Conservation (phyloP, 1,140 invertebrate species). For the Diachasmimorpha longicaudata region DNA sequence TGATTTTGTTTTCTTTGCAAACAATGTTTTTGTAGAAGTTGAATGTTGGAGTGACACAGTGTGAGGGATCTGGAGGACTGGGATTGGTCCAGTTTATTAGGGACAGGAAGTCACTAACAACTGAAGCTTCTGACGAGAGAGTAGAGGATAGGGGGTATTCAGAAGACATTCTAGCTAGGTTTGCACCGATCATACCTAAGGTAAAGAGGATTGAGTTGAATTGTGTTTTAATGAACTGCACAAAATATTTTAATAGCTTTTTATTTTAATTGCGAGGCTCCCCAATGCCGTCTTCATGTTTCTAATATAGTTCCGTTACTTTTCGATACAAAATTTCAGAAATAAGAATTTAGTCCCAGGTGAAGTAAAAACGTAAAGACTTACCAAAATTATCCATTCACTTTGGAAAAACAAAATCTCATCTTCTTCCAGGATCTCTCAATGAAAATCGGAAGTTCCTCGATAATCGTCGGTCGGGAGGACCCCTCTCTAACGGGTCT, state of each 20-base stretch:
- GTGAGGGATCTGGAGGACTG: constrained; percentile 63
- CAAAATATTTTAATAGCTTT: no score
- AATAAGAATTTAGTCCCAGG: no score
- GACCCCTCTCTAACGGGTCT: constrained; percentile 63
- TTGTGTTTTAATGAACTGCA: no score
- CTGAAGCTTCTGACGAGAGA: constrained; percentile 26
- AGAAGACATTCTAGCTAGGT: constrained; percentile 47
- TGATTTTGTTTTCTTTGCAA: background rate
- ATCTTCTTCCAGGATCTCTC: constrained; percentile 68
- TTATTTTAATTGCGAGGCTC: no score
- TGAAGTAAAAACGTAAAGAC: no score
- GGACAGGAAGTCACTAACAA: constrained; percentile 47
- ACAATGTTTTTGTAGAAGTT: constrained; percentile 70
- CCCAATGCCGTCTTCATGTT: no score
- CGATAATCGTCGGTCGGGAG: constrained; percentile 70
- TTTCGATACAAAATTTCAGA: no score
- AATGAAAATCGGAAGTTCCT: constrained; percentile 73
- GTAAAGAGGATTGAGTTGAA: constrained; percentile 47
- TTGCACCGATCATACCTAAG: constrained; percentile 77
- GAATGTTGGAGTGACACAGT: constrained; percentile 72
- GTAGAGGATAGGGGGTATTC: constrained; percentile 32
- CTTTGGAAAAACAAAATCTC: background rate
- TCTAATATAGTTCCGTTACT: no score
- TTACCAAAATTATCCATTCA: no score
- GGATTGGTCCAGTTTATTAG: constrained; percentile 56